These are phyloP conservation scores for Nipponacmea schrenckii DNA, from an alignment of 2,888 invertebrate genomes.

Conservation along the genomic window DNA sequence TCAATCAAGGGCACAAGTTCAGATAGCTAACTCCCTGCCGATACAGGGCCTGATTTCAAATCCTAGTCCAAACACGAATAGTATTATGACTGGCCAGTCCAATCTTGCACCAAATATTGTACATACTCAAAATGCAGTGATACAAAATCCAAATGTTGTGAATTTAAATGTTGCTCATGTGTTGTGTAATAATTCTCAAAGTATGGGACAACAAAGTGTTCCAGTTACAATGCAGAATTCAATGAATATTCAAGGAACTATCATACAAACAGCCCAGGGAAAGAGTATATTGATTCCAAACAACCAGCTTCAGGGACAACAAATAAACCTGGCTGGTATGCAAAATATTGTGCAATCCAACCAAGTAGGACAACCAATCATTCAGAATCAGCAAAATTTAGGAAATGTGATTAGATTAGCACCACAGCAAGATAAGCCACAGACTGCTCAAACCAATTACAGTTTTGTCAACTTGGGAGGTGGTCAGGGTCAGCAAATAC, in stretches of 20 bases:
- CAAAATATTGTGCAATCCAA: conserved; percentile 31
- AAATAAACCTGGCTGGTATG: conserved; percentile 45
- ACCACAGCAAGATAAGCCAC: conserved; percentile 12
- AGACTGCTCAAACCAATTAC: conserved; percentile 20
- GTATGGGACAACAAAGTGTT: conserved; percentile 31
- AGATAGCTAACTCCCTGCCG: conserved; percentile 29
- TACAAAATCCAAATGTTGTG: conserved; percentile 57
- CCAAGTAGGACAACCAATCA: conserved; percentile 6
- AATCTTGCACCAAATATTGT: conserved; percentile 37
- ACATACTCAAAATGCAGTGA: conserved; percentile 55
- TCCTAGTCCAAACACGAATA: conserved; percentile 19
- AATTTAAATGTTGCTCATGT: conserved; percentile 56
- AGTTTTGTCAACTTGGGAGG: conserved; percentile 29
- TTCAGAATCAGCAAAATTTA: conserved; percentile 10
- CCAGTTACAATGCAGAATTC: conserved; percentile 23
- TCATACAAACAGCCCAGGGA: conserved; percentile 56
- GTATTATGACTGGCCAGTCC: conserved; percentile 40
- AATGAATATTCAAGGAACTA: conserved; percentile 51
- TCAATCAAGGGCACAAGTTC: conserved; percentile 29
- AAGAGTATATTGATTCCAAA: conserved; percentile 51
- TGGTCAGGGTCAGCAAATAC: conserved; percentile 47
- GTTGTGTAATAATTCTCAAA: conserved; percentile 40
- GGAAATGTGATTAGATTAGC: conserved; percentile 34
- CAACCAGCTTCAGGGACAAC: conserved; percentile 37
- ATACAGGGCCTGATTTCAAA: conserved; percentile 23